Evolutionary conservation across 2,113 vertebrate species (phyloP).

Genomic region (Synchiropus splendidus): DNA sequence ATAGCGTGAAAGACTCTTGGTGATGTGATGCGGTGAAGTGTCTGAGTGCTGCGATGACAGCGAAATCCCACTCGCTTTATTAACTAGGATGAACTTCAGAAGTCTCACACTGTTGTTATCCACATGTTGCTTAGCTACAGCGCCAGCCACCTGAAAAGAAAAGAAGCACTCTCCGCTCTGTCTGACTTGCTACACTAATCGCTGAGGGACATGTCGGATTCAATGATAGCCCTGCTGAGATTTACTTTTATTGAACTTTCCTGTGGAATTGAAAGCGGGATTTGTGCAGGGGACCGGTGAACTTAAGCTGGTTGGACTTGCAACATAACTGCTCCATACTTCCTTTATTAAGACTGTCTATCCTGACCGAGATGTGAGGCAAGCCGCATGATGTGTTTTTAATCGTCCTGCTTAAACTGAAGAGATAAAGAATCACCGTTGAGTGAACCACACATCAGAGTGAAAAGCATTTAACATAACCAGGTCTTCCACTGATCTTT

Average conservation of each 20-base stretch:
- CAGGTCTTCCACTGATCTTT: slow-evolving; percentile 9
- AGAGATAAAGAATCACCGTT: slow-evolving; percentile 16
- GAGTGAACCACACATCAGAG: slow-evolving; percentile 15
- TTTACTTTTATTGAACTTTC: background rate
- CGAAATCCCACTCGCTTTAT: slow-evolving; percentile 12
- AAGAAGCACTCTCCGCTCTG: slow-evolving; percentile 3
- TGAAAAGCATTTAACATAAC: background rate
- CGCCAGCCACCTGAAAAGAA: slow-evolving; percentile 22
- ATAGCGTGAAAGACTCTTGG: slow-evolving; percentile 10
- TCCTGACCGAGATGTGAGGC: slow-evolving; percentile 45
- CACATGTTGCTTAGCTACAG: slow-evolving; percentile 28
- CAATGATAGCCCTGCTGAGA: slow-evolving; percentile 4
- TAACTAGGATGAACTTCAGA: slow-evolving; percentile 10
- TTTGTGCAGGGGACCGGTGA: slow-evolving; percentile 12
- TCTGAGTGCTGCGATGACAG: slow-evolving; percentile 1
- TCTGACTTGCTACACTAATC: slow-evolving; percentile 13
- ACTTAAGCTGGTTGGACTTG: slow-evolving; percentile 5
- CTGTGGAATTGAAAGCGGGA: background rate
- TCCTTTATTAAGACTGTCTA: slow-evolving; percentile 17
- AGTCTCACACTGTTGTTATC: slow-evolving; percentile 17
- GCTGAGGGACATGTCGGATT: slow-evolving; percentile 12
- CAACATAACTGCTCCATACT: slow-evolving; percentile 4
- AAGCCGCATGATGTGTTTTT: slow-evolving; percentile 46
- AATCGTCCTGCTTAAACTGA: slow-evolving; percentile 31
- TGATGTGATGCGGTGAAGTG: slow-evolving; percentile 11